Base-by-base conservation (phyloP, 2,888 invertebrate species). In the Agrotis puta region DNA sequence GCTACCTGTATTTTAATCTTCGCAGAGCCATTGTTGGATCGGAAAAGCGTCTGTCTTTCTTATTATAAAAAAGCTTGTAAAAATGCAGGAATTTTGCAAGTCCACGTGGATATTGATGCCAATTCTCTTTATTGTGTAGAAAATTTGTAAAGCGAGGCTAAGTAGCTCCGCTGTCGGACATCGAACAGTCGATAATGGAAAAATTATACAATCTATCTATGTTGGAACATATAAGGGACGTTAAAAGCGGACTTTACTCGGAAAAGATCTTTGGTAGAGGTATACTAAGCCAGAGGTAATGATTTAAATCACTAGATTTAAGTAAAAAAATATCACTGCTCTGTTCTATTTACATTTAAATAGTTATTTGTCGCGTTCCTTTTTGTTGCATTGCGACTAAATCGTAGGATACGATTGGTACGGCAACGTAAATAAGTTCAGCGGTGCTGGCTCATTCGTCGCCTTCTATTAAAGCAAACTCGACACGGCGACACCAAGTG, bases 1-100 rank as follows among this genome's bases (percentile, higher is more conserved):
- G 63, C 70, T 72, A 65, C 64, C 65, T 78, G 66, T 76, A 82
- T 84, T 84, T 83, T 83, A 83, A 84, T 83, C 74, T 79, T 65
- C 53, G 39, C 67, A 56, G 47, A 63, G n/a, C 82, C 70, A 84
- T 83, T 83, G 83, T 83, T 82, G 64, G 63, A 59, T 64, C 51
- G 63, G 68, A 69, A 73, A 67, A 83, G 48, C 66, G 57, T 71
- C 83, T 72, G 83, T 71, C 53, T 78, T 72, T 67, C 48, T 39
- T 4, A 67, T 51, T 54, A 64, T 62, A 79, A 79, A 77, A 39
- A 39, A 39, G 11, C 39, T 39, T 39, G 39, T 39, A 39, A 39
- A 73, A 77, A 74, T 72, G 61, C 50, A 67, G 50, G 50, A 57
- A 51, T 80, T 80, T 68, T 68, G 63, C 64, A 77, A 77, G 58